Evolutionary conservation across 2,113 vertebrate genomes (phyloP).

Genomic region (Boulengerochromis microlepis): DNA sequence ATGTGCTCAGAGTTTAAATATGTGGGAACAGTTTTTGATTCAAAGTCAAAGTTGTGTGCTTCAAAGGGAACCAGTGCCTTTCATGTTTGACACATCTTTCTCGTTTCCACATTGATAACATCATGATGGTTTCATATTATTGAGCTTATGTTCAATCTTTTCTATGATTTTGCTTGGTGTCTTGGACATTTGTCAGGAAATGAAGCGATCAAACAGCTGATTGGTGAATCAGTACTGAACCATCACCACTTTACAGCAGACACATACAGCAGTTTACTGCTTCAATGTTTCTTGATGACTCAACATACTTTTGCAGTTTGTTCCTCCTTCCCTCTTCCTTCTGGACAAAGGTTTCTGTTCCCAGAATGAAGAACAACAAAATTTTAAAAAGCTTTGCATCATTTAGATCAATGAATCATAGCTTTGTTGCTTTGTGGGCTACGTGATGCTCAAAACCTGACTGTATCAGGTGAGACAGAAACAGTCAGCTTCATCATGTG

Average conservation of each 20-base stretch:
- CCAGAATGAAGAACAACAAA: not conserved
- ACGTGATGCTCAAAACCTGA: accelerated
- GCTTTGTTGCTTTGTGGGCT: not conserved
- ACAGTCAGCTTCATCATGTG: not conserved
- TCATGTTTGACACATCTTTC: not conserved
- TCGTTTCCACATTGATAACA: accelerated
- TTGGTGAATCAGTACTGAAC: not conserved
- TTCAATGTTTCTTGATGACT: not conserved
- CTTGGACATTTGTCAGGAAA: not conserved
- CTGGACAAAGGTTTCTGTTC: not conserved
- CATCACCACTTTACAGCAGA: accelerated
- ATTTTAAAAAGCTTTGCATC: not conserved
- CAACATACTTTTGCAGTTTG: not conserved
- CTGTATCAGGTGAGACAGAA: not conserved
- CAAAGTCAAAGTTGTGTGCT: not conserved
- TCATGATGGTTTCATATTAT: accelerated
- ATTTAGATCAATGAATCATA: not conserved
- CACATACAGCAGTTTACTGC: not conserved
- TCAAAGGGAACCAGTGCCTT: not conserved
- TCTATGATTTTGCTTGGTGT: not conserved
- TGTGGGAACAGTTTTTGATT: not conserved
- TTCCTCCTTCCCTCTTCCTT: accelerated
- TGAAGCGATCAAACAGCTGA: accelerated
- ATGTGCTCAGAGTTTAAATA: not conserved
- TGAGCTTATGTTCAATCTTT: accelerated